phyloP scores from a whole-genome alignment of 92 coral and sea anemone species.

The Montipora capitata region DNA sequence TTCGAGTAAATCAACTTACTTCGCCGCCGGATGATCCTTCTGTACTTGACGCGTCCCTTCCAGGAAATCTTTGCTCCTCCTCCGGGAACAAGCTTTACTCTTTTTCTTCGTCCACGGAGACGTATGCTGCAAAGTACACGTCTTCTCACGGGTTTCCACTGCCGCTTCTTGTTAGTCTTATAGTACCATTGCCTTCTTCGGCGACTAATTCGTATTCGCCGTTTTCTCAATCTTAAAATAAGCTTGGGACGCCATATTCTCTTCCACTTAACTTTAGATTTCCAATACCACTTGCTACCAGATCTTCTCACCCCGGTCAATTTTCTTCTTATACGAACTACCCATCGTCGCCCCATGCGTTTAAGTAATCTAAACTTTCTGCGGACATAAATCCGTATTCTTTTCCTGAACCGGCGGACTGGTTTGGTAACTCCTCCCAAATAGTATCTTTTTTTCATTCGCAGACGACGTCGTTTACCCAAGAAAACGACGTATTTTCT shows the following conservation, averaged over 20 bases:
- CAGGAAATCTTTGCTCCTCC: background rate
- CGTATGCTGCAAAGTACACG: slow-evolving; percentile 33
- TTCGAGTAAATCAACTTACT: slow-evolving; percentile 8
- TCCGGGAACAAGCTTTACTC: background rate
- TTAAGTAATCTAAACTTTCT: background rate
- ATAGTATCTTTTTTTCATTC: slow-evolving; percentile 4
- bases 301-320: slow-evolving; percentile 27
- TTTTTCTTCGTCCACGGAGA: slow-evolving; percentile 18
- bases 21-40: slow-evolving; percentile 7
- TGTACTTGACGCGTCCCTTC: slow-evolving; percentile 14
- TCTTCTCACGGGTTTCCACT: slow-evolving; percentile 21
- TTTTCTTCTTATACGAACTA: slow-evolving; percentile 15
- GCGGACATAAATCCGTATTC: background rate
- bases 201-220: slow-evolving; percentile 12
- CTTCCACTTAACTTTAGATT: slow-evolving; percentile 9
- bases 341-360: slow-evolving; percentile 23
- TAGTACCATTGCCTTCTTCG: background rate
- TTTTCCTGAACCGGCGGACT: slow-evolving; percentile 38
- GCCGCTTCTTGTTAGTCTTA: background rate
- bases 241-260: background rate
- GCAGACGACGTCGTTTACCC: slow-evolving; percentile 23
- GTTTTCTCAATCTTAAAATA: background rate
- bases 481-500: slow-evolving; percentile 2
- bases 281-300: slow-evolving; percentile 25
- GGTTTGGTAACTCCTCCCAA: slow-evolving; percentile 2